Evolutionary conservation across 2,797 vertebrate genomes (phyloP).

Genomic region (Pyrrhura leucotis): DNA sequence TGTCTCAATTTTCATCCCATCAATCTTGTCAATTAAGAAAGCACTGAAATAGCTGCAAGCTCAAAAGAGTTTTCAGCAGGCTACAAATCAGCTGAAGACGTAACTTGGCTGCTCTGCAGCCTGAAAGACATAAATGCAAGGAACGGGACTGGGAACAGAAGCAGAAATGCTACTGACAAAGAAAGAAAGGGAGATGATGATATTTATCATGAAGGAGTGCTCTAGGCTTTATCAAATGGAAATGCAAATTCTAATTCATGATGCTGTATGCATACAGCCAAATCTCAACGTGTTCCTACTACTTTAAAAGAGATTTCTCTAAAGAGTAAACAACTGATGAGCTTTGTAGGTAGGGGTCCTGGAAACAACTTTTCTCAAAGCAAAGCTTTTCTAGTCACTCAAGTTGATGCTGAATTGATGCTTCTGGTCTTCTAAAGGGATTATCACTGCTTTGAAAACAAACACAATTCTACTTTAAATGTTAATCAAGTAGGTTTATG

Average conservation of each 20-base stretch:
- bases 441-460: background rate
- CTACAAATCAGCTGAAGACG: slow-evolving; percentile 7
- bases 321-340: background rate
- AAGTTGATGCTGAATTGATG: background rate
- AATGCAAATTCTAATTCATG: background rate
- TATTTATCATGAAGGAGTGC: background rate
- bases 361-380: background rate
- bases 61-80: background rate
- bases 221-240: background rate
- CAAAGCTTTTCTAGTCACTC: background rate
- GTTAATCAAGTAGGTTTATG: background rate
- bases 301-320: background rate
- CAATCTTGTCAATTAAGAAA: slow-evolving; percentile 19
- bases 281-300: background rate
- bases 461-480: background rate
- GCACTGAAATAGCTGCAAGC: background rate
- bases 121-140: fast-evolving
- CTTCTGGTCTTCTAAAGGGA: background rate
- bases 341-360: background rate
- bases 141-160: background rate
- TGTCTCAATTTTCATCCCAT: background rate
- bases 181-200: background rate
- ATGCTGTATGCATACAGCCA: background rate
- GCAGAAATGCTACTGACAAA: background rate
- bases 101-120: background rate